phyloP scores from a whole-genome alignment of 2,888 invertebrate genomes.

The Dynastes hyllus region DNA sequence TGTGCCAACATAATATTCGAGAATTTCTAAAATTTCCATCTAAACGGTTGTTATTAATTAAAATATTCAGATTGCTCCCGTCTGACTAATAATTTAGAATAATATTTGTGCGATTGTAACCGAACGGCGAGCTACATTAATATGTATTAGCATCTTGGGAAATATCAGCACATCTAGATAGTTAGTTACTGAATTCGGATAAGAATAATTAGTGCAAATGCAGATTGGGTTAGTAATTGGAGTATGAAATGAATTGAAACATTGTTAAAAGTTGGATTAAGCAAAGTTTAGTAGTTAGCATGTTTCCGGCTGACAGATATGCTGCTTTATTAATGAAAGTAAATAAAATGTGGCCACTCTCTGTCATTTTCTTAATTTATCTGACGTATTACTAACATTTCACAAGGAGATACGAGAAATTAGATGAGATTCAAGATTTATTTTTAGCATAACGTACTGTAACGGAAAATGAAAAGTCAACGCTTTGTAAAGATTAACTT shows the following conservation, averaged over 20 bases:
- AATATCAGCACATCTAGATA: slow-evolving; percentile 14
- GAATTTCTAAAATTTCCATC: slow-evolving; percentile 33
- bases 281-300: background rate
- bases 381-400: background rate
- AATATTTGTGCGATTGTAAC: slow-evolving; percentile 37
- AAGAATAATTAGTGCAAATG: slow-evolving; percentile 17
- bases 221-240: background rate
- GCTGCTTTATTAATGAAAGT: background rate
- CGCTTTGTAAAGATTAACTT: too few species aligned
- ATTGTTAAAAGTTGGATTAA: background rate
- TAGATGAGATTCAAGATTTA: too few species aligned
- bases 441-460: too few species aligned
- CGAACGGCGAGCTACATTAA: background rate
- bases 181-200: background rate
- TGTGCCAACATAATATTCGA: background rate
- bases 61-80: slow-evolving; percentile 40
- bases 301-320: background rate
- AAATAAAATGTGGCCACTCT: background rate
- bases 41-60: slow-evolving; percentile 36
- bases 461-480: too few species aligned
- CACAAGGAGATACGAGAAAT: background rate
- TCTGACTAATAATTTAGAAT: slow-evolving; percentile 28
- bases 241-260: background rate
- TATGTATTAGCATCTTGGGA: slow-evolving; percentile 13
- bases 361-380: background rate